A percentile compares a stretch with the other conserved stretches of the same genome.
Conservation (phyloP, 2,797 vertebrate genomes). For the Cryptoblepharus egeriae region DNA sequence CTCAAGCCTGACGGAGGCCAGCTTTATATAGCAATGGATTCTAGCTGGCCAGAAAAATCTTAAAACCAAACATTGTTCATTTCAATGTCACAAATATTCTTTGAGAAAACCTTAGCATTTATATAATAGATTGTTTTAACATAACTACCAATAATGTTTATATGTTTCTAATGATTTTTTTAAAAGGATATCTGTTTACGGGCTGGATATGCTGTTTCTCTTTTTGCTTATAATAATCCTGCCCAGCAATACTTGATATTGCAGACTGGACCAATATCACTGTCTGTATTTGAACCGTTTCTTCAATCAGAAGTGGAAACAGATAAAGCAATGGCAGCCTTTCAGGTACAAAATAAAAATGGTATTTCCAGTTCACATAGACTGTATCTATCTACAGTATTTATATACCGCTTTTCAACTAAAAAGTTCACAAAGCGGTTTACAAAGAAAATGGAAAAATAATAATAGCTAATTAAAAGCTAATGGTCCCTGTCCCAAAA, state of each 20-base stretch:
- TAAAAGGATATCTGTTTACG: conserved; percentile 75
- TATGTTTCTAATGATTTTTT: conserved; percentile 7
- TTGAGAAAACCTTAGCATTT: no score
- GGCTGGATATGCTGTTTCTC: conserved; percentile 77
- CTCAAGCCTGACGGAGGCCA: no score
- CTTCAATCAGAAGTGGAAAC: conserved; percentile 73
- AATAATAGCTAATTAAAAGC: no score
- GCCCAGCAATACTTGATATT: conserved; percentile 74
- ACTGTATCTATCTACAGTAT: no score
- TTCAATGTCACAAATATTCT: no score
- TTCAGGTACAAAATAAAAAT: conserved; percentile 76
- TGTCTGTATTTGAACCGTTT: conserved; percentile 73
- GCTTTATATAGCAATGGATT: no score
- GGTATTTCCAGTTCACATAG: neutral
- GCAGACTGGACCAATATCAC: conserved; percentile 70
- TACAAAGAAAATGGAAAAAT: no score
- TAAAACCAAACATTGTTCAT: no score
- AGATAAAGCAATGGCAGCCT: conserved; percentile 78
- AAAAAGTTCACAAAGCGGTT: no score
- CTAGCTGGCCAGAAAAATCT: no score
- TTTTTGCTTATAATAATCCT: conserved; percentile 80
- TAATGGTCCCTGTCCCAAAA: no score
- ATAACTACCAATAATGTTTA: neutral
- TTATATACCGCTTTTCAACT: no score
- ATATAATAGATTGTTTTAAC: neutral